phyloP scores from a whole-genome alignment of 2,113 vertebrate species.

The Pitta sordida region DNA sequence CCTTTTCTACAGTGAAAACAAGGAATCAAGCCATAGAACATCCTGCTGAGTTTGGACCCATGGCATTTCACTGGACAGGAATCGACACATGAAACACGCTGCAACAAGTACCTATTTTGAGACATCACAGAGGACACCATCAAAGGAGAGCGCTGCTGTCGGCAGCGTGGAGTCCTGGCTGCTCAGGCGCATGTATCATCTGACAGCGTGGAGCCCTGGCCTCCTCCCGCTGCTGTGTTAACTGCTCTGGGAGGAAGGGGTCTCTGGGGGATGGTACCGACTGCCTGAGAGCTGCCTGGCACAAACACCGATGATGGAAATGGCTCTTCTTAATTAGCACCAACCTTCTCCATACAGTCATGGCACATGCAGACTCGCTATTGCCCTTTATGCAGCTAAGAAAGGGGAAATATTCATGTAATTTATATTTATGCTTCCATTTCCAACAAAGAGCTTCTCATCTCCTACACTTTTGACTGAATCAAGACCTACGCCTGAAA shows the following conservation, averaged over 20 bases:
- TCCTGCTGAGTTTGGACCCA: not conserved
- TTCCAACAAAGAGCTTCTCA: not conserved
- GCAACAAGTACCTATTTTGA: not conserved
- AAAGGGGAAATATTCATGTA: not conserved
- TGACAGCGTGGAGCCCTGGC: not conserved
- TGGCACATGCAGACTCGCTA: fast-evolving
- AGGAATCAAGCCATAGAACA: not conserved
- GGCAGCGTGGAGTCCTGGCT: not conserved
- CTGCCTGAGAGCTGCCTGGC: not conserved
- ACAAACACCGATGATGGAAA: not conserved
- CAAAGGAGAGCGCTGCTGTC: not conserved
- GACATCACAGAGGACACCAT: not conserved
- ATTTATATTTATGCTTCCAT: conserved; percentile 1
- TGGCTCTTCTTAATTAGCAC: not conserved
- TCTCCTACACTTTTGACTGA: not conserved
- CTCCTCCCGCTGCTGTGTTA: not conserved
- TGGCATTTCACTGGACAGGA: not conserved
- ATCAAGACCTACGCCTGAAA: not conserved
- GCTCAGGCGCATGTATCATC: not conserved
- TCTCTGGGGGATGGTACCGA: not conserved
- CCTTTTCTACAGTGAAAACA: not conserved
- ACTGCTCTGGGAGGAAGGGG: not conserved
- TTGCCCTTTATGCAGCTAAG: not conserved
- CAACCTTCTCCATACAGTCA: not conserved
- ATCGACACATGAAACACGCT: not conserved